Evolutionary conservation across 2,888 invertebrate genomes (phyloP).

Genomic region (Eustalomyia histrio): DNA sequence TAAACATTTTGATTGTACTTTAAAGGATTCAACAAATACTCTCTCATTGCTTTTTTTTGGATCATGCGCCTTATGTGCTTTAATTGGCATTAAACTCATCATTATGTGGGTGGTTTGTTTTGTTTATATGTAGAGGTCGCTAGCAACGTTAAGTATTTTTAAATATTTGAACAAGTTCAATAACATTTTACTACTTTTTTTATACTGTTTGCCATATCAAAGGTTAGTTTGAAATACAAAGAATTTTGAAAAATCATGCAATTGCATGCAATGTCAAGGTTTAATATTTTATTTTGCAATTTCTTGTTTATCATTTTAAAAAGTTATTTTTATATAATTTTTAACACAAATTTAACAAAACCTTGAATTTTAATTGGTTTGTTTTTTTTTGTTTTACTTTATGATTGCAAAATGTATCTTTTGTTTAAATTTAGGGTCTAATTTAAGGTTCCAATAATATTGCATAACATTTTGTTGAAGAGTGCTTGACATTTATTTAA

Average conservation of each 20-base stretch:
- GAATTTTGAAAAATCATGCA: conserved; percentile 19
- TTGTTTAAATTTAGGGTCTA: background rate
- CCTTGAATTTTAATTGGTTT: conserved; percentile 10
- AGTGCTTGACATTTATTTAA: conserved; percentile 46
- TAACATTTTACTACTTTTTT: conserved; percentile 50
- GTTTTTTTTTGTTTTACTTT: too few species aligned
- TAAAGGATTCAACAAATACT: background rate
- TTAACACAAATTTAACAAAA: background rate
- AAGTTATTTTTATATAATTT: background rate
- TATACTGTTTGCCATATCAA: conserved; percentile 9
- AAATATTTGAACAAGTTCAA: conserved; percentile 54
- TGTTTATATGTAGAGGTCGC: conserved; percentile 60
- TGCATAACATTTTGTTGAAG: conserved; percentile 12
- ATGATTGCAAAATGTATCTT: background rate
- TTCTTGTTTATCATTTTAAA: background rate
- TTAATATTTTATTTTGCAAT: conserved; percentile 5
- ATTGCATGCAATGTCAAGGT: conserved; percentile 51
- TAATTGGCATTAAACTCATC: conserved; percentile 3
- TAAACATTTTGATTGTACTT: conserved; percentile 27
- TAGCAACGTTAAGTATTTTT: background rate
- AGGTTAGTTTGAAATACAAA: conserved; percentile 24
- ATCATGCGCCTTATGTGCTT: conserved; percentile 31
- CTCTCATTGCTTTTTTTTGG: background rate
- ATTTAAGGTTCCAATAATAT: too few species aligned
- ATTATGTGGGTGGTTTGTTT: conserved; percentile 40